Percentiles rank a stretch among this genome's conserved stretches.
Evolutionary conservation across 2,113 vertebrate species (phyloP).

Genomic region (Cyrtonyx montezumae): DNA sequence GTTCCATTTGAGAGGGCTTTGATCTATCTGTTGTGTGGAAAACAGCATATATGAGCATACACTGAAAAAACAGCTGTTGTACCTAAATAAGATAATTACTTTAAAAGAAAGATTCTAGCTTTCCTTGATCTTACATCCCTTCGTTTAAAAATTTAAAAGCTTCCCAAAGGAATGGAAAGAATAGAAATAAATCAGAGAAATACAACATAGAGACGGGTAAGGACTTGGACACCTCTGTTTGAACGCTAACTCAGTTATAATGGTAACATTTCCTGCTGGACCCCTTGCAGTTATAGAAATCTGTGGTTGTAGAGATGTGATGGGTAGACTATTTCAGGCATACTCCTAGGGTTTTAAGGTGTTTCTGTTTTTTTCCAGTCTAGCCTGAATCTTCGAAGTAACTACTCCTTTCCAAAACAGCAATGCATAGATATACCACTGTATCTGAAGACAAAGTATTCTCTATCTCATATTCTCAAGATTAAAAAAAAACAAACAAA

Average conservation of each 20-base stretch:
- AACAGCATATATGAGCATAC: neutral
- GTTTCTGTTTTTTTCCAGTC: neutral
- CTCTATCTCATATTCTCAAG: neutral
- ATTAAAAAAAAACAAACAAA: neutral
- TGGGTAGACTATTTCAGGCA: neutral
- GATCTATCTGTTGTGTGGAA: conserved; percentile 37
- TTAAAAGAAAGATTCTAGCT: neutral
- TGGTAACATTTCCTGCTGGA: neutral
- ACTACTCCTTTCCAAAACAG: neutral
- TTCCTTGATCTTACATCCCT: neutral
- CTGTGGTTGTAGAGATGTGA: neutral
- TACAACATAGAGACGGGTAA: neutral
- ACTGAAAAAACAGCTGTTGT: neutral
- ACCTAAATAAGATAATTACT: neutral
- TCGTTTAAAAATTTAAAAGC: neutral
- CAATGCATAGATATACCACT: neutral
- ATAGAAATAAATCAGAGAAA: neutral
- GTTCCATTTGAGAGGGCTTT: neutral
- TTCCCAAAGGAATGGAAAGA: neutral
- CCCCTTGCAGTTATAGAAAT: neutral
- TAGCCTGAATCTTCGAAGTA: neutral
- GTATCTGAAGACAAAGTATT: neutral
- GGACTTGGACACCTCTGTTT: neutral
- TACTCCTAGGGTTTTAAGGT: neutral
- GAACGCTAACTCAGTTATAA: neutral